These are phyloP conservation scores for Dromius quadrimaculatus DNA, from an alignment of 2,888 invertebrate species.

Conservation along the genomic window DNA sequence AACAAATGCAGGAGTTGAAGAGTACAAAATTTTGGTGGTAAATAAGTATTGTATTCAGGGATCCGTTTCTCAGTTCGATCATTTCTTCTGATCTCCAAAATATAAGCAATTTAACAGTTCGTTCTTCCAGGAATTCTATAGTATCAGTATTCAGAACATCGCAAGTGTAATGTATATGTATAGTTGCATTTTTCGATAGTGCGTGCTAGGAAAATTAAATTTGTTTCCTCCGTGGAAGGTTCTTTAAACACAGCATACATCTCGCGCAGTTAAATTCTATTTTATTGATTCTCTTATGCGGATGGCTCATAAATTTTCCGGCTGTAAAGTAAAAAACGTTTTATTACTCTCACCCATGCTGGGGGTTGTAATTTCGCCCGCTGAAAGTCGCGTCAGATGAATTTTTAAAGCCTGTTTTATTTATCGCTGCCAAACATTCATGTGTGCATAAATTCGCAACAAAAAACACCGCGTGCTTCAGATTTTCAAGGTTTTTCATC, in stretches of 20 bases:
- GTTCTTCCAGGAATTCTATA: not conserved
- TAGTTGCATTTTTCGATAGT: not conserved
- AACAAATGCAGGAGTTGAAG: no score
- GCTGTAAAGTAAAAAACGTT: constrained; percentile 37
- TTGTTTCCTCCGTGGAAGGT: not conserved
- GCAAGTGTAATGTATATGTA: not conserved
- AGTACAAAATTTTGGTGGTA: no score
- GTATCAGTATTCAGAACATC: constrained; percentile 6
- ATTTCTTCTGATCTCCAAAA: no score
- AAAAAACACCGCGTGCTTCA: constrained; percentile 18
- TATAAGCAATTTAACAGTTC: no score
- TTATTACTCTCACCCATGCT: constrained; percentile 23
- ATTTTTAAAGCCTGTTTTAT: constrained; percentile 41
- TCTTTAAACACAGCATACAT: constrained; percentile 15
- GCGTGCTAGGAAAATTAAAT: constrained; percentile 13
- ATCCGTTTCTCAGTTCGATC: no score
- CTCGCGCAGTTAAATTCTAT: constrained; percentile 31
- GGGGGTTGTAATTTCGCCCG: constrained; percentile 13
- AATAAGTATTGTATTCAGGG: no score
- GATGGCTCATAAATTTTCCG: constrained; percentile 30
- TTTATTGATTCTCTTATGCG: constrained; percentile 41
- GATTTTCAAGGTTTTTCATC: constrained; percentile 19
- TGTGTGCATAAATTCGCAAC: constrained; percentile 28
- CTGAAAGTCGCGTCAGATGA: constrained; percentile 29
- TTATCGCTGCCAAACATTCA: constrained; percentile 23